Base-by-base conservation (phyloP, 2,113 vertebrate genomes). In the Cebus imitator region DNA sequence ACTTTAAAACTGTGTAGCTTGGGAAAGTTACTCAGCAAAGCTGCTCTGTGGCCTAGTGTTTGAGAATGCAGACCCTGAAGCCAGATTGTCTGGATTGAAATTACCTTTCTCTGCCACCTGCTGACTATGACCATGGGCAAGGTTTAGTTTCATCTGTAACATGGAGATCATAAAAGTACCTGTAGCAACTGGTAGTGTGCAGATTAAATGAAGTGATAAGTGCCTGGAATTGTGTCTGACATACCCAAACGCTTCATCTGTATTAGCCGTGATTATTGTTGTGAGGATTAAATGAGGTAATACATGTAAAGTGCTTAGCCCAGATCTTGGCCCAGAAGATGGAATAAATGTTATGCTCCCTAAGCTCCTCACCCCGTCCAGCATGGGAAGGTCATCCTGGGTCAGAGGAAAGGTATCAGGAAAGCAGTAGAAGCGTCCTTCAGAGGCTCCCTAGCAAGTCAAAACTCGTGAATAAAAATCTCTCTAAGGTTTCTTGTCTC, bases 61-160 rank as follows among this genome's bases (percentile, higher is more conserved):
- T 79, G 75, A 57, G 70, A 58, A 17, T 43, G 79, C 48, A 61
- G 30, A 40, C 7, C n/a, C 27, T 6, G 64, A 73, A 43, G 50
- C 50, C 64, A 13, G 10, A 25, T 35, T 45, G 32, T 7, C 20
- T 2, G 23, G 79, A 21, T 68, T 58, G 55, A 37, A 87, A n/a
- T 73, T 32, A 68, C 27, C 61, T 37, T 12, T 21, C 70, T 75
- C 80, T 80, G 57, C n/a, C 21, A 7, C 13, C 55, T 40, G 43
- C 12, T 57, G 37, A 32, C 84, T 90, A 35, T 75, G 57, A 40
- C 64, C 10, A 0, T 20, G 72, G 45, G 55, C 35, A 48, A 40
- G 25, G 35, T 66, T 87, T 57, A 14, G 66, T 76, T 92, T 93
- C 45, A 2, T 93, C 57, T 89, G 66, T 88, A 58, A 55, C 61